Evolutionary conservation across 2,113 vertebrate genomes (phyloP).

Genomic region (Neolamprologus sp.): DNA sequence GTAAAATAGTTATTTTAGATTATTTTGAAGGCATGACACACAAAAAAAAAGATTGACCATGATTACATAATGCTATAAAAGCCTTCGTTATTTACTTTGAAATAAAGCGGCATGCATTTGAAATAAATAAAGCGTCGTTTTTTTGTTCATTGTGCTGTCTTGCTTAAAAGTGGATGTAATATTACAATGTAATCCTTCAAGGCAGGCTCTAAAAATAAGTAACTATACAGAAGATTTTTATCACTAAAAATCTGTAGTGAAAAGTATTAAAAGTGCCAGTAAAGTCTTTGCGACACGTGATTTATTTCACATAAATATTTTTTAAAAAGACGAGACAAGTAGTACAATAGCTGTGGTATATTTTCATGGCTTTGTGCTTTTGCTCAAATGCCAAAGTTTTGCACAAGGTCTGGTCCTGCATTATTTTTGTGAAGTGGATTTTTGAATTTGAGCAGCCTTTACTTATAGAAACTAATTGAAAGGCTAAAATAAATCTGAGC

Average conservation of each 20-base stretch:
- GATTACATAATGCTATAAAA: not conserved
- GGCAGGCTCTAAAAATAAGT: not conserved
- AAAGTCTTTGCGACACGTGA: not conserved
- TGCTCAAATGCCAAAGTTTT: not conserved
- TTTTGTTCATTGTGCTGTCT: not conserved
- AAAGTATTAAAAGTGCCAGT: not conserved
- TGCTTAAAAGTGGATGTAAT: not conserved
- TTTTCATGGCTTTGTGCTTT: not conserved
- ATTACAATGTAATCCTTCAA: not conserved
- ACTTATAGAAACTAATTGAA: not conserved
- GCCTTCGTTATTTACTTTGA: not conserved
- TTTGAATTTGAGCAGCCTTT: not conserved
- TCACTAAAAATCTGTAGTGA: not conserved
- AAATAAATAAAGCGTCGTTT: not conserved
- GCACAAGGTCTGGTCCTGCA: not conserved
- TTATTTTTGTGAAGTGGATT: not conserved
- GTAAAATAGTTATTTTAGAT: not conserved
- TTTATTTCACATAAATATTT: not conserved
- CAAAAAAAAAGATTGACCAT: not conserved
- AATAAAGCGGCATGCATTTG: not conserved
- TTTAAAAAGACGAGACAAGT: rapidly evolving
- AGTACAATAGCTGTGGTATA: not conserved
- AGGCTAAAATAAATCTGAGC: not conserved
- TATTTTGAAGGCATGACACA: not conserved
- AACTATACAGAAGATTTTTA: not conserved